A percentile compares a stretch with the other conserved stretches of the same genome.
Evolutionary conservation across 2,113 vertebrate species (phyloP).

Genomic region (Speoplatyrhinus poulsoni): DNA sequence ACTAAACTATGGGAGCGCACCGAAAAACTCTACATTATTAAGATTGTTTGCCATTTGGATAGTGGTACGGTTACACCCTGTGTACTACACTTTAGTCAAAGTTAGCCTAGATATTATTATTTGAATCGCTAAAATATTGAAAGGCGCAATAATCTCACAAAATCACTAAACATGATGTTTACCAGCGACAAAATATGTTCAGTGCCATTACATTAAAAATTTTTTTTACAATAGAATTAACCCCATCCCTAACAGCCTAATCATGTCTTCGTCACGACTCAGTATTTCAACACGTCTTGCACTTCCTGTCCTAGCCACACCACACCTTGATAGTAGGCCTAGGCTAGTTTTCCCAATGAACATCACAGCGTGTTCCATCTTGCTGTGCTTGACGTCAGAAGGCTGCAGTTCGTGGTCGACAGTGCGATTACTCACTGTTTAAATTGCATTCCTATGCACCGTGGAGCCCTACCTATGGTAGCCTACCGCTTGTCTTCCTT

Average conservation of each 20-base stretch:
- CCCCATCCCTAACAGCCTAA: too few relatives aligned
- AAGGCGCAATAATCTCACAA: too few relatives aligned
- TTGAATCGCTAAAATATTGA: too few relatives aligned
- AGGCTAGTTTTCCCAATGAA: slow-evolving; percentile 49
- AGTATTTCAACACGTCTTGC: slow-evolving; percentile 32
- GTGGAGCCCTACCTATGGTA: slow-evolving; percentile 40
- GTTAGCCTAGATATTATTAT: too few relatives aligned
- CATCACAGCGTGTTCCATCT: slow-evolving; percentile 59
- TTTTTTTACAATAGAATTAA: too few relatives aligned
- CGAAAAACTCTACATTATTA: slow-evolving; percentile 46
- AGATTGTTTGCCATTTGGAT: slow-evolving; percentile 32
- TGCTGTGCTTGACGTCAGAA: slow-evolving; percentile 71
- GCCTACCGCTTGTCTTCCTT: slow-evolving; percentile 12
- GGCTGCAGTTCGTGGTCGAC: slow-evolving; percentile 40
- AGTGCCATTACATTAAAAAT: too few relatives aligned
- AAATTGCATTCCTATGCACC: slow-evolving; percentile 67
- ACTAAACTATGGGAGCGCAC: slow-evolving; percentile 44
- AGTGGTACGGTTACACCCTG: neutral
- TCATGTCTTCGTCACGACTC: neutral
- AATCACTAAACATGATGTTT: too few relatives aligned
- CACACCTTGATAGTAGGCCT: slow-evolving; percentile 60
- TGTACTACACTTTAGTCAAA: too few relatives aligned
- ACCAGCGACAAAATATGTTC: too few relatives aligned
- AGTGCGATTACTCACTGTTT: slow-evolving; percentile 75
- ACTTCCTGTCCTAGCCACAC: slow-evolving; percentile 64